Evolutionary conservation across 2,797 vertebrate genomes (phyloP).

Genomic region (Meriones psammophilus): DNA sequence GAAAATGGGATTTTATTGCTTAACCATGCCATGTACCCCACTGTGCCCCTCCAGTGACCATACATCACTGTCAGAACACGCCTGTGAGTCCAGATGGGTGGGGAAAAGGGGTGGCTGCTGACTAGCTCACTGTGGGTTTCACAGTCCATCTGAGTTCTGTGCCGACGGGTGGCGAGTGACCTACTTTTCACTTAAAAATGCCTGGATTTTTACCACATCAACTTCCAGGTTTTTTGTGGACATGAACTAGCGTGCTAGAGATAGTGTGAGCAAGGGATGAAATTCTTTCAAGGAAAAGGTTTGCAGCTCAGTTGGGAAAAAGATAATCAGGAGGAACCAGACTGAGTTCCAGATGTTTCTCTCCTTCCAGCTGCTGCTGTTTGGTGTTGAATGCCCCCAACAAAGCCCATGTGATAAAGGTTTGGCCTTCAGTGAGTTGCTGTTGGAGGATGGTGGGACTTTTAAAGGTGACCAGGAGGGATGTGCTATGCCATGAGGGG

Average conservation of each 20-base stretch:
- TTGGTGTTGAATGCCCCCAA: background rate
- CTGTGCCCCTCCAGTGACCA: background rate
- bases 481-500: background rate
- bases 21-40: background rate
- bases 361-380: background rate
- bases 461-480: background rate
- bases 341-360: background rate
- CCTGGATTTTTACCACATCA: background rate
- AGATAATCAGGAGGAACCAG: background rate
- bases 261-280: background rate
- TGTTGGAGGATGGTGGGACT: background rate
- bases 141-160: background rate
- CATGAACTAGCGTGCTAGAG: background rate
- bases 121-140: background rate
- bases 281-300: constrained; percentile 5
- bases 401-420: background rate
- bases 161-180: background rate
- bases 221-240: background rate
- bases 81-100: background rate
- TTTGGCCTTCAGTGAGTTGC: background rate
- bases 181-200: background rate
- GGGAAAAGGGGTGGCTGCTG: background rate
- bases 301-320: background rate
- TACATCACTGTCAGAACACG: background rate
- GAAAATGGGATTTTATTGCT: constrained; percentile 27